Conservation (phyloP, 2,888 invertebrate genomes). For the Charanyca ferruginea region DNA sequence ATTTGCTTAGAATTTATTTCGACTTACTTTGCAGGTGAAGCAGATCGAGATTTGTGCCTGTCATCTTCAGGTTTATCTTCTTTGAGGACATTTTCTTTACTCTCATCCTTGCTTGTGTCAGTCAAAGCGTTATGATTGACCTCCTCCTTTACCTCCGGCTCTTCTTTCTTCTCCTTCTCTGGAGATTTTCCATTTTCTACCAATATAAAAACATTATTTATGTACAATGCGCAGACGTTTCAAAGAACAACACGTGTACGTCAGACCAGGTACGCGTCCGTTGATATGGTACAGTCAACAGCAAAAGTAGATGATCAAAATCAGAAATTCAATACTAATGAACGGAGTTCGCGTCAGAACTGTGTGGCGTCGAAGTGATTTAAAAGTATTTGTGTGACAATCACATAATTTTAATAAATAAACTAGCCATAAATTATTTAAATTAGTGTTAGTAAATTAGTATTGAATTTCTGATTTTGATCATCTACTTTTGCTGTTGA, state of each 20-base stretch:
- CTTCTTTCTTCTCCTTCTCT: constrained; percentile 84
- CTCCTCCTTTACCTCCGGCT: constrained; percentile 82
- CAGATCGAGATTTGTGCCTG: constrained; percentile 83
- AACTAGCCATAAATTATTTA: no score
- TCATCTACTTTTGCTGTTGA: no score
- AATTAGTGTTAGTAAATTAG: no score
- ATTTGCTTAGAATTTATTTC: neutral
- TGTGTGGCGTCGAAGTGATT: no score
- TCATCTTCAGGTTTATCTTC: constrained; percentile 79
- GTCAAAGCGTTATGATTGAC: constrained; percentile 73
- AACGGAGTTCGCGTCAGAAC: no score
- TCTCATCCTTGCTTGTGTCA: constrained; percentile 80
- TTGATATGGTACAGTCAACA: no score
- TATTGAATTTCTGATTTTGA: no score
- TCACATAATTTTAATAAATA: no score
- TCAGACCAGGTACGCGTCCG: neutral
- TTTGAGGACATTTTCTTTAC: constrained; percentile 75
- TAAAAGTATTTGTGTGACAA: no score
- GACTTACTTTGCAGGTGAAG: constrained; percentile 84
- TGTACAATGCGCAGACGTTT: neutral
- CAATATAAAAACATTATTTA: constrained; percentile 1
- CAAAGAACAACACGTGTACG: no score
- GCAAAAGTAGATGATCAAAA: no score
- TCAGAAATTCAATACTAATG: no score
- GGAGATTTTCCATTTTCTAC: constrained; percentile 88